Evolutionary conservation across 2,797 vertebrate genomes (phyloP).

Genomic region (Dromococcyx pavoninus): DNA sequence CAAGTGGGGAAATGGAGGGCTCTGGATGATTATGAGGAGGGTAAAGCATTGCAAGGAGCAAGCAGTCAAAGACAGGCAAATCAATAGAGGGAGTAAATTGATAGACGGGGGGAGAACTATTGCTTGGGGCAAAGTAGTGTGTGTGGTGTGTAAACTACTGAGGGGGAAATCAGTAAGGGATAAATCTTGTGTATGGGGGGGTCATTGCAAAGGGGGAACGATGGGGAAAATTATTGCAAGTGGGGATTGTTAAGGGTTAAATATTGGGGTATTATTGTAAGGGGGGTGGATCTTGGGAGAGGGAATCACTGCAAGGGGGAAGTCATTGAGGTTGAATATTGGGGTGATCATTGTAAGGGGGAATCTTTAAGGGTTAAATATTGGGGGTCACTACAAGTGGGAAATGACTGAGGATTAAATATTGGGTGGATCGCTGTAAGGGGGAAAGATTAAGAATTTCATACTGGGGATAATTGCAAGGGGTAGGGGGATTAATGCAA

Average conservation of each 20-base stretch:
- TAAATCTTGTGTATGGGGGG: background rate
- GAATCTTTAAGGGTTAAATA: background rate
- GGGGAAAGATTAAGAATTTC: too few relatives aligned
- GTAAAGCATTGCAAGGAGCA: background rate
- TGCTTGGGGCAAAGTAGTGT: background rate
- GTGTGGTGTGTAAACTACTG: too few relatives aligned
- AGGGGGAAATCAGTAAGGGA: background rate
- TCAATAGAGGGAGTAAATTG: background rate
- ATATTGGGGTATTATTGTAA: background rate
- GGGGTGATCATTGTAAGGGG: background rate
- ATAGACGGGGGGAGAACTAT: background rate
- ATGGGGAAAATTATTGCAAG: background rate
- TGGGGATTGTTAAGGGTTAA: background rate
- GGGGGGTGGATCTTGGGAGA: too few relatives aligned
- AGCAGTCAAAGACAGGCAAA: background rate
- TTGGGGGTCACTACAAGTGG: too few relatives aligned
- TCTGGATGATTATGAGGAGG: background rate
- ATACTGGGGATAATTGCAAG: too few relatives aligned
- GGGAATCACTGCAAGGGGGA: background rate
- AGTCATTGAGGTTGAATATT: background rate
- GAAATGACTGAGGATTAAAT: background rate
- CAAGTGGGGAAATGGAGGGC: background rate
- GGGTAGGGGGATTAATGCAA: too few relatives aligned
- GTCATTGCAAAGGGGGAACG: background rate
- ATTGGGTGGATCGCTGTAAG: too few relatives aligned